Conservation (phyloP, 1,140 invertebrate species). For the Papilio dardanus region DNA sequence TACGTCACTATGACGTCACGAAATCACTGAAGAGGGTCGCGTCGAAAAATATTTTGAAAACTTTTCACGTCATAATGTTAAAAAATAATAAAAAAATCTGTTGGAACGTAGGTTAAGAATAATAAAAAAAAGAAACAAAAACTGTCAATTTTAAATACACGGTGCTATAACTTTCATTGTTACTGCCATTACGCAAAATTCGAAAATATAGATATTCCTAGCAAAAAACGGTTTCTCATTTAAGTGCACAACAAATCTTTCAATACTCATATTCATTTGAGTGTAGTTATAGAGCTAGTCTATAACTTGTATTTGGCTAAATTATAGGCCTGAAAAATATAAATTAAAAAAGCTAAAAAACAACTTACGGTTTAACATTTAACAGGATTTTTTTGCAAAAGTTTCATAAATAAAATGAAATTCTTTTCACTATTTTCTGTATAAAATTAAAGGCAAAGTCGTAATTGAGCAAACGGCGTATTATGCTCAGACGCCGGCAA, state of each 20-base stretch:
- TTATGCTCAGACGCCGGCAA: slow-evolving; percentile 13
- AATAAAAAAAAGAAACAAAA: not conserved
- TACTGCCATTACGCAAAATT: too few species aligned
- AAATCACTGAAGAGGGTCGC: slow-evolving; percentile 6
- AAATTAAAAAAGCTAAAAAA: not conserved
- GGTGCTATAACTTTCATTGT: too few species aligned
- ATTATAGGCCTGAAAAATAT: not conserved
- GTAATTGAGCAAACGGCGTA: slow-evolving; percentile 24
- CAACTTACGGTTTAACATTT: not conserved
- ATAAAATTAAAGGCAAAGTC: not conserved
- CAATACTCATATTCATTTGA: too few species aligned
- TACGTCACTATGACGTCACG: not conserved
- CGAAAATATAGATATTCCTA: too few species aligned
- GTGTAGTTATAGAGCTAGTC: too few species aligned
- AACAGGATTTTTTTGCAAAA: not conserved
- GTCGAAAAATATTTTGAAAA: not conserved
- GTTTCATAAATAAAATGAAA: not conserved
- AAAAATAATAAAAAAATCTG: not conserved
- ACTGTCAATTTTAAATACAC: too few species aligned
- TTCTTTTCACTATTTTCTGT: slow-evolving; percentile 4
- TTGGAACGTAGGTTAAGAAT: not conserved
- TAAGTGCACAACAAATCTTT: too few species aligned
- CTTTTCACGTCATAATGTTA: not conserved
- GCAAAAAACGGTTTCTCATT: too few species aligned
- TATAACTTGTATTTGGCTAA: not conserved